Base-by-base conservation (phyloP, 2,797 vertebrate genomes). In the Poeciliopsis gracilis region DNA sequence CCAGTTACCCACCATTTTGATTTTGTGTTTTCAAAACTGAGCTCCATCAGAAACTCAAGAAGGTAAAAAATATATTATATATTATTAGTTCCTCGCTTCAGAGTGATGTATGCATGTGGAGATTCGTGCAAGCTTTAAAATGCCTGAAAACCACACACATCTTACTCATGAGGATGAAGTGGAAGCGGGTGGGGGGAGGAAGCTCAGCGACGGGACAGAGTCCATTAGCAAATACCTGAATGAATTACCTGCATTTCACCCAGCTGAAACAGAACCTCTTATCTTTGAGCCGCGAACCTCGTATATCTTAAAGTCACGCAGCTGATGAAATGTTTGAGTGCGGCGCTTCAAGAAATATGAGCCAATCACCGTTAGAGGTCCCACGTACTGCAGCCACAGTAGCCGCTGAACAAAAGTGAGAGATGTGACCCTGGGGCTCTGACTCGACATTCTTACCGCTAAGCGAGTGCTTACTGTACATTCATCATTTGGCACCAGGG, bases 261-360 rank as follows among this genome's bases (percentile, higher is more conserved):
- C 53, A 28, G 33, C 51, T 71, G 59, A 79, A 78, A 73, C 73
- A 25, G n/a, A 72, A 46, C 11, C 73, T 85, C 72, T 70, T 76
- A 45, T 55, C 18, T 86, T 75, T 81, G 49, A 77, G 66, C 69
- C 67, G 30, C 13, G 38, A 46, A n/a, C 71, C 51, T 75, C 36
- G 15, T 80, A 46, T 59, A 57, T 69, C 28, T 71, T 33, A 51
- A 38, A 77, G 51, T 72, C 73, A 75, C 78, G n/a, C 85, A 89
- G 73, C 53, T 45, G 36, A 73, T 76, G 28, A 72, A 82, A 69
- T 51, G 15, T 77, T 83, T 79, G 46, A 73, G 61, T 43, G 78
- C 63, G 43, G 55, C 36, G 70, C 71, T 77, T 47, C 66, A 38
- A 79, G 79, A 89, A 84, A 88, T 72, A 66, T 63, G 73, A 86